These are phyloP conservation scores for Metalampra italica DNA, from an alignment of 2,888 invertebrate genomes.

Conservation along the genomic window DNA sequence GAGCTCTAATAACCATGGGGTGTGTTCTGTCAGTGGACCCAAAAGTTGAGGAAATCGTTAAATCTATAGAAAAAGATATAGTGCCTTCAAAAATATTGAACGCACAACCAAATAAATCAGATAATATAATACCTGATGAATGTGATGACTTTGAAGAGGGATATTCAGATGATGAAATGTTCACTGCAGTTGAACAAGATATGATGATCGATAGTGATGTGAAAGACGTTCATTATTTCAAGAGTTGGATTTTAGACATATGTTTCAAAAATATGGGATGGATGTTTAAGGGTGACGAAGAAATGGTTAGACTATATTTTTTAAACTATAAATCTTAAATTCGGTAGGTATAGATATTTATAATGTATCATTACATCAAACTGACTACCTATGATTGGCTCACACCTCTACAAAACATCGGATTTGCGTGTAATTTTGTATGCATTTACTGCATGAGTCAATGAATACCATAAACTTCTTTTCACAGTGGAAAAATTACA, in stretches of 20 bases:
- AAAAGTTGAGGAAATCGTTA: slow-evolving; percentile 80
- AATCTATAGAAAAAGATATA: slow-evolving; percentile 71
- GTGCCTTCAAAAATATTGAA: slow-evolving; percentile 32
- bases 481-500: no score
- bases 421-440: no score
- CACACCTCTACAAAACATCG: background rate
- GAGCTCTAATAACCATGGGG: slow-evolving; percentile 85
- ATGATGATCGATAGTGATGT: slow-evolving; percentile 26
- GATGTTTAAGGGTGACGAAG: slow-evolving; percentile 47
- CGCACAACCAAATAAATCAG: slow-evolving; percentile 24
- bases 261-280: slow-evolving; percentile 79
- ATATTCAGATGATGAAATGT: slow-evolving; percentile 67
- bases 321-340: no score
- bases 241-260: slow-evolving; percentile 80
- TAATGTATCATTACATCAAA: background rate
- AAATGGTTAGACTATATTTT: slow-evolving; percentile 41
- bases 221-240: slow-evolving; percentile 51
- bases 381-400: no score
- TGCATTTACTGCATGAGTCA: no score
- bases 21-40: slow-evolving; percentile 83
- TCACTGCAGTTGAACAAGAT: slow-evolving; percentile 27
- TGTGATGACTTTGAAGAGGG: slow-evolving; percentile 70
- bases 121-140: slow-evolving; percentile 36
- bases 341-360: no score
- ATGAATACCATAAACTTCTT: no score